Conservation (phyloP, 2,113 vertebrate species). For the Alosa alosa region DNA sequence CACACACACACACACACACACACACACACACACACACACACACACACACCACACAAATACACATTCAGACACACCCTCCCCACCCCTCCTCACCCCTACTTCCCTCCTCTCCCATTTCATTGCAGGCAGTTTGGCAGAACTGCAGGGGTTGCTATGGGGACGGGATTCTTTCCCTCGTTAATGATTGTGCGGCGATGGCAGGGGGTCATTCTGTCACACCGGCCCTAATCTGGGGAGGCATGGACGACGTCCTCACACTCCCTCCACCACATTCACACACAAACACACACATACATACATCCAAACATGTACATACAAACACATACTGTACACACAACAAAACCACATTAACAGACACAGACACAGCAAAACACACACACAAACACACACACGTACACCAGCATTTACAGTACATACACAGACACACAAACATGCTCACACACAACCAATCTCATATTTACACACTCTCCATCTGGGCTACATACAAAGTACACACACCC, state of each 20-base stretch:
- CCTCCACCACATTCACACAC: constrained; percentile 30
- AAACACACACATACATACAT: constrained; percentile 38
- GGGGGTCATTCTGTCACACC: constrained; percentile 66
- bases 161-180: constrained; percentile 66
- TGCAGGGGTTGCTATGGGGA: constrained; percentile 69
- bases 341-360: neutral
- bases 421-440: neutral
- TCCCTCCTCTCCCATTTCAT: constrained; percentile 57
- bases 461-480: neutral
- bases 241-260: neutral
- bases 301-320: constrained; percentile 8
- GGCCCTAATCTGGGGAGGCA: constrained; percentile 70
- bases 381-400: neutral
- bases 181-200: constrained; percentile 68
- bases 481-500: neutral
- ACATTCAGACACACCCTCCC: constrained; percentile 55
- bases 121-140: constrained; percentile 71
- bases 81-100: constrained; percentile 46
- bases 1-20: constrained; percentile 31
- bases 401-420: neutral
- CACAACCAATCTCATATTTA: neutral
- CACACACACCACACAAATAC: too few relatives aligned
- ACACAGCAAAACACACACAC: neutral
- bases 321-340: constrained; percentile 4
- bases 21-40: constrained; percentile 36